Conservation (phyloP, 2,797 vertebrate genomes). For the Hipposideros larvatus region DNA sequence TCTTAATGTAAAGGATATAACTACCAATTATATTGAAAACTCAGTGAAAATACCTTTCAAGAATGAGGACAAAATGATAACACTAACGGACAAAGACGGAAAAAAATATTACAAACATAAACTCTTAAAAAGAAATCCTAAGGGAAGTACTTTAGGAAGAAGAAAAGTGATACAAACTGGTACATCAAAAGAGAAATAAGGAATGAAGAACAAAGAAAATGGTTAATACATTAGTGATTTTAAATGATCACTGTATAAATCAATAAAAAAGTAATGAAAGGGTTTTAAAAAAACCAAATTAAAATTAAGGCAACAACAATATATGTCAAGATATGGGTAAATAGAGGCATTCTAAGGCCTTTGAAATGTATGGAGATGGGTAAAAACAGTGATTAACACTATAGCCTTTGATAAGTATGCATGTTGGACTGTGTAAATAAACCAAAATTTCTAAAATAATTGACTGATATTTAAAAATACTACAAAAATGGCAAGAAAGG, state of each 20-base stretch:
- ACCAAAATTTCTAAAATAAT: not conserved
- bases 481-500: conserved; percentile 12
- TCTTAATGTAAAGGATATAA: not conserved
- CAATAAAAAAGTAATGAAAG: not conserved
- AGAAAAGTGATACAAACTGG: not conserved
- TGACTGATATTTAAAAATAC: not conserved
- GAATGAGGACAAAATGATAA: not conserved
- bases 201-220: not conserved
- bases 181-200: not conserved
- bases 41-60: conserved; percentile 18
- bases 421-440: not conserved
- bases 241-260: not conserved
- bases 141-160: not conserved
- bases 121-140: not conserved
- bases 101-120: conserved; percentile 15
- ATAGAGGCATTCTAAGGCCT: not conserved
- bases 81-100: not conserved
- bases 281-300: not conserved
- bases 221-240: not conserved
- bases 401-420: not conserved
- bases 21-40: not conserved
- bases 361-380: not conserved
- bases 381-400: not conserved
- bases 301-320: not conserved
- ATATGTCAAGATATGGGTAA: not conserved